Evolutionary conservation across 2,888 invertebrate species (phyloP).

Genomic region (Tenthredo scrophulariae): DNA sequence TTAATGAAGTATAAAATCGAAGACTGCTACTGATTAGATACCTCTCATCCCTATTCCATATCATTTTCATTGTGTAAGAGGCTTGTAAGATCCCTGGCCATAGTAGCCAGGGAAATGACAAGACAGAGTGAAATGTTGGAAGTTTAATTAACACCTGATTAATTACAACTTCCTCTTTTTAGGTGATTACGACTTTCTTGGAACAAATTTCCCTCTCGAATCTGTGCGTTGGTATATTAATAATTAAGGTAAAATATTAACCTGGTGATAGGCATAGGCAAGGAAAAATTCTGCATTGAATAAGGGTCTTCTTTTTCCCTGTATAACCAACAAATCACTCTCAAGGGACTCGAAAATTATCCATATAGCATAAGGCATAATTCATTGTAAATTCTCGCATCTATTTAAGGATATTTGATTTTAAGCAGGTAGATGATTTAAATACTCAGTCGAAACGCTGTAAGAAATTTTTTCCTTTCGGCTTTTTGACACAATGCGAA

Average conservation of each 20-base stretch:
- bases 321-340: neutral
- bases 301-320: neutral
- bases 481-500: constrained; percentile 59
- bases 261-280: too few relatives aligned
- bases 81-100: neutral
- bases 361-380: neutral
- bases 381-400: neutral
- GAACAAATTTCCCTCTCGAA: neutral
- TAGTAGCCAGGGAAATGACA: neutral
- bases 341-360: neutral
- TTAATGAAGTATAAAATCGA: neutral
- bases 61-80: neutral
- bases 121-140: neutral
- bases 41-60: neutral
- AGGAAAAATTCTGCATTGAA: neutral
- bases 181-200: neutral
- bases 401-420: neutral
- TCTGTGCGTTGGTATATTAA: too few relatives aligned
- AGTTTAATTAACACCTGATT: neutral
- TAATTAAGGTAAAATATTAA: too few relatives aligned
- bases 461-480: constrained; percentile 52
- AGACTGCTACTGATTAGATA: neutral
- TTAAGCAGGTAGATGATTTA: constrained; percentile 31
- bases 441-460: constrained; percentile 19
- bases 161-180: neutral